These are phyloP conservation scores for Butorides virescens DNA, from an alignment of 2,113 vertebrate genomes.

Conservation along the genomic window DNA sequence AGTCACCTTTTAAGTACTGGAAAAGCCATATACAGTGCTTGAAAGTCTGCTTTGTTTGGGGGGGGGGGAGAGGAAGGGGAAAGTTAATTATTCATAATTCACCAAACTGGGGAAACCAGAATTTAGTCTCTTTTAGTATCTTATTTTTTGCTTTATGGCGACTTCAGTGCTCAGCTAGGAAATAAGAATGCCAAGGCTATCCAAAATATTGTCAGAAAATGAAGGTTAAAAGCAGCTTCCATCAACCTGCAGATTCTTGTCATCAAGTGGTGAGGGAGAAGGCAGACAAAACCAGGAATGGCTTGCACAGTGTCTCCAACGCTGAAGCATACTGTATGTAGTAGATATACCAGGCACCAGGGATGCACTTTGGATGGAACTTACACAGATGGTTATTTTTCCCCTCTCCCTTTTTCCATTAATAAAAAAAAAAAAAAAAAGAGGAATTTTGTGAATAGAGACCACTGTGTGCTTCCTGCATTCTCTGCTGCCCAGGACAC, in stretches of 20 bases:
- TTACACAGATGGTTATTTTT: neutral
- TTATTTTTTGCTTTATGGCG: neutral
- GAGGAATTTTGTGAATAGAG: neutral
- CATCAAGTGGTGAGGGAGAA: neutral
- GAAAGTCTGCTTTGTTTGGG: neutral
- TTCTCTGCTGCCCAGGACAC: neutral
- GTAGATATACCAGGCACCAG: neutral
- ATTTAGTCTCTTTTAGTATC: neutral
- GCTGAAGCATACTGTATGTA: neutral
- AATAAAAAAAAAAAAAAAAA: neutral
- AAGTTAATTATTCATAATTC: neutral
- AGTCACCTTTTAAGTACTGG: neutral
- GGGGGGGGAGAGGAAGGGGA: fast-evolving
- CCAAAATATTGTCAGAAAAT: neutral
- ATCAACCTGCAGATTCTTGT: neutral
- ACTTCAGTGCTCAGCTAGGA: neutral
- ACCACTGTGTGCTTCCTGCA: neutral
- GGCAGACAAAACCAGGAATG: neutral
- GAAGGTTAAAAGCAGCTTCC: neutral
- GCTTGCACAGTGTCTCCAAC: neutral
- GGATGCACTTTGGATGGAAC: neutral
- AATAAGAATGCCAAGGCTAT: neutral
- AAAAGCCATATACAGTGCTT: neutral
- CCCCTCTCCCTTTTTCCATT: neutral
- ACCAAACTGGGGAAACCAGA: neutral